phyloP scores from a whole-genome alignment of 2,113 vertebrate genomes.

The Cacatua alba region DNA sequence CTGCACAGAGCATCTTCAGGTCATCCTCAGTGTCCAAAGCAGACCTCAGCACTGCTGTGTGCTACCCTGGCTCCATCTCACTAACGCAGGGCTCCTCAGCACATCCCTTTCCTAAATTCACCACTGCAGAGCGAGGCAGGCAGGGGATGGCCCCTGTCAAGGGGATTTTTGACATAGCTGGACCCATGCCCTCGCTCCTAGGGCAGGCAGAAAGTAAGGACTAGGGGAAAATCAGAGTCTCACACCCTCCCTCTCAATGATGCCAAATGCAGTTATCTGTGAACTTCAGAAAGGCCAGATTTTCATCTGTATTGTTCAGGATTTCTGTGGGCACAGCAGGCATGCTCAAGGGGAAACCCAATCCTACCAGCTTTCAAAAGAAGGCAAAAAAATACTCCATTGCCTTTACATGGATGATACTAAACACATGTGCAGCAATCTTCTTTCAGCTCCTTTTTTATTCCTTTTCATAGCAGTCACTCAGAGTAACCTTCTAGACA shows the following conservation, averaged over 20 bases:
- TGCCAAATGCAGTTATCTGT: background rate
- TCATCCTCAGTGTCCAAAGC: background rate
- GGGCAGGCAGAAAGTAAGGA: background rate
- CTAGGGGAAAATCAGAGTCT: background rate
- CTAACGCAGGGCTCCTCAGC: background rate
- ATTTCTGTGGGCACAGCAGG: background rate
- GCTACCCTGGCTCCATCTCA: accelerated
- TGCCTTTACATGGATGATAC: background rate
- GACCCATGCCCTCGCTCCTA: background rate
- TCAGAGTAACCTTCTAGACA: background rate
- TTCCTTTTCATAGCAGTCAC: background rate
- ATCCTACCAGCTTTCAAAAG: background rate
- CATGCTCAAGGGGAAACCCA: background rate
- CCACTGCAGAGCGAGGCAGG: background rate
- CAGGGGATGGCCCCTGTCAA: accelerated
- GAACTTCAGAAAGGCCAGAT: background rate
- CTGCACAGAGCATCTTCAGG: background rate
- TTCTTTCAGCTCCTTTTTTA: background rate
- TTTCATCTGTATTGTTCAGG: background rate
- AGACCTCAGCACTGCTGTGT: background rate
- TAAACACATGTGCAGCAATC: background rate
- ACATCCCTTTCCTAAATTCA: background rate
- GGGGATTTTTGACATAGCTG: background rate
- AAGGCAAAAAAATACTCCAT: background rate
- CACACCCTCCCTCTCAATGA: background rate